phyloP scores from a whole-genome alignment of 2,888 invertebrate genomes.

The Salpingus planirostris region DNA sequence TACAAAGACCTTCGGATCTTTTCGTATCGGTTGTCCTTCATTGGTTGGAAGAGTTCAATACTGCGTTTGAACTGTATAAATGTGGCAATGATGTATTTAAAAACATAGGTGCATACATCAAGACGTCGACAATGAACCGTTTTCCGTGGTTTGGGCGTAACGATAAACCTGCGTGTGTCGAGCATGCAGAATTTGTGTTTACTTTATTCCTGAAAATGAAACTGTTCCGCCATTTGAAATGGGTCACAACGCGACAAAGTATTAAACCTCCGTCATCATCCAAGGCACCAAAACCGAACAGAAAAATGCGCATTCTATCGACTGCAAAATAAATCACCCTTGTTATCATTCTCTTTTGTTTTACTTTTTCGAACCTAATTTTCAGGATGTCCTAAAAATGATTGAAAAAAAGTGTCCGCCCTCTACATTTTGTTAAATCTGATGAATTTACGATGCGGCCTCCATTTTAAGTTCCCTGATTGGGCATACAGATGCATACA shows the following conservation, averaged over 20 bases:
- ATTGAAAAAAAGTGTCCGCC: too few relatives aligned
- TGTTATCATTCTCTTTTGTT: too few relatives aligned
- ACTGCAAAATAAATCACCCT: conserved; percentile 2
- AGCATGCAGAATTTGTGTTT: conserved; percentile 1
- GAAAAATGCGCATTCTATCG: conserved; percentile 2
- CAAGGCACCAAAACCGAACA: conserved; percentile 3
- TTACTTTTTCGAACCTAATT: too few relatives aligned
- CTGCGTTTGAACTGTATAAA: conserved; percentile 2
- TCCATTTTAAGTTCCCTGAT: too few relatives aligned
- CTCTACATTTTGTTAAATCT: too few relatives aligned
- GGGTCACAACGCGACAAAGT: background rate
- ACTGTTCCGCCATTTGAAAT: conserved; percentile 3
- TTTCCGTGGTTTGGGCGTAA: conserved; percentile 2
- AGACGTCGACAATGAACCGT: background rate
- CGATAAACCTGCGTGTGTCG: conserved; percentile 1
- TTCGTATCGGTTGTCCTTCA: conserved; percentile 1
- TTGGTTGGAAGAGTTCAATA: conserved; percentile 2
- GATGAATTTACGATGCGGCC: too few relatives aligned
- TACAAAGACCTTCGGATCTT: conserved; percentile 2
- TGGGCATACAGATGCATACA: too few relatives aligned
- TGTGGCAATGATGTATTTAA: conserved; percentile 1
- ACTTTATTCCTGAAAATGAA: conserved; percentile 4
- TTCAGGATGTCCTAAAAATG: too few relatives aligned
- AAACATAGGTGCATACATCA: conserved; percentile 2
- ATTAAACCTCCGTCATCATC: background rate